These are phyloP conservation scores for Perizoma affinitatum DNA, from an alignment of 2,888 invertebrate species.

Conservation along the genomic window DNA sequence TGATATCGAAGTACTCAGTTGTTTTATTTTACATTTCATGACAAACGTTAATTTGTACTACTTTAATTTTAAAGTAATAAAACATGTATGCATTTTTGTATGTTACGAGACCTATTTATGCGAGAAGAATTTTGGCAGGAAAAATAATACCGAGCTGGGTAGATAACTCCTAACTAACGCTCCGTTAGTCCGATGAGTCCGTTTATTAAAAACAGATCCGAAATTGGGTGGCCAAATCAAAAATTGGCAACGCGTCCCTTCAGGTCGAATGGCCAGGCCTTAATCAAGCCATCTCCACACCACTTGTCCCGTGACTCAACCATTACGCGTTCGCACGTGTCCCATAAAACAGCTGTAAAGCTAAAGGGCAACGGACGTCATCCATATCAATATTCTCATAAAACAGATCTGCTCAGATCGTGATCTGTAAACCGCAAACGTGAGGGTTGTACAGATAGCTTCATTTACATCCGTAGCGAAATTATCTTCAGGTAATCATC, in stretches of 20 bases:
- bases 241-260: conserved; percentile 31
- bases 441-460: conserved; percentile 53
- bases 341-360: conserved; percentile 30
- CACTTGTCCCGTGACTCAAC: conserved; percentile 26
- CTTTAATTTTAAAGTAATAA: too few relatives aligned
- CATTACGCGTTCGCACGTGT: conserved; percentile 33
- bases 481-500: conserved; percentile 53
- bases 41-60: too few relatives aligned
- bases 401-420: conserved; percentile 35
- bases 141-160: too few relatives aligned
- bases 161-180: neutral
- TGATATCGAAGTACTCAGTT: neutral
- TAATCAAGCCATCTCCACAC: conserved; percentile 43
- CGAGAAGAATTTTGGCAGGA: too few relatives aligned
- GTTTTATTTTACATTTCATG: neutral
- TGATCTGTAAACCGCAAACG: conserved; percentile 57
- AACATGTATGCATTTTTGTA: conserved; percentile 6
- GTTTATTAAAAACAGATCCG: conserved; percentile 24
- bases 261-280: conserved; percentile 32
- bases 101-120: neutral
- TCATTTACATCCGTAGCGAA: conserved; percentile 54
- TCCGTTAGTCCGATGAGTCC: conserved; percentile 19
- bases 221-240: conserved; percentile 15
- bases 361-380: conserved; percentile 41
- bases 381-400: conserved; percentile 38